phyloP scores from a whole-genome alignment of 2,888 invertebrate species.

The Auanema sp. region DNA sequence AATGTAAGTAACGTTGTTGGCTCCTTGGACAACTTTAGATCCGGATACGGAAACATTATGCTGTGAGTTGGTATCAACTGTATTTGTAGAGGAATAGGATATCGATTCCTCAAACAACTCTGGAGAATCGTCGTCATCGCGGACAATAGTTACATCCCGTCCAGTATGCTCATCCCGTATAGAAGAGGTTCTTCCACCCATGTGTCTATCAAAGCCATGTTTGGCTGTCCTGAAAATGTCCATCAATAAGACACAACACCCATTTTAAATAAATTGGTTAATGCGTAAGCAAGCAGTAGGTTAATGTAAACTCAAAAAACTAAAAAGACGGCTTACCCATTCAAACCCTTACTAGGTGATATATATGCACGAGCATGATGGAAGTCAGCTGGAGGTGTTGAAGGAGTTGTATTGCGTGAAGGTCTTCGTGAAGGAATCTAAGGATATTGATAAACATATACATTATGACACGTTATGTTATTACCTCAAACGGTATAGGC shows the following conservation, averaged over 20 bases:
- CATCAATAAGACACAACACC: too few species aligned
- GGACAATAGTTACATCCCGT: slow-evolving; percentile 17
- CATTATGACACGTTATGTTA: not conserved
- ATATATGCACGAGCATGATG: slow-evolving; percentile 4
- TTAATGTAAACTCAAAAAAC: not conserved
- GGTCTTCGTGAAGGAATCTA: slow-evolving; percentile 14
- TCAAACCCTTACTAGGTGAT: slow-evolving; percentile 16
- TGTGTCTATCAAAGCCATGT: too few species aligned
- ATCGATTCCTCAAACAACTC: too few species aligned
- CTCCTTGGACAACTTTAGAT: slow-evolving; percentile 12
- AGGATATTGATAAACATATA: not conserved
- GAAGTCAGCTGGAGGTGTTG: slow-evolving; percentile 13
- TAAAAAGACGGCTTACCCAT: slow-evolving; percentile 13
- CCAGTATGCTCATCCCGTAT: slow-evolving; percentile 19
- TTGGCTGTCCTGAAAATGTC: too few species aligned
- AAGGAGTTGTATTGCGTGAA: slow-evolving; percentile 7
- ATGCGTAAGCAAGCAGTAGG: too few species aligned
- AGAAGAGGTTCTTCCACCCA: slow-evolving; percentile 12
- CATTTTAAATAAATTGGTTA: too few species aligned
- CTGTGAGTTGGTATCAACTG: slow-evolving; percentile 2
- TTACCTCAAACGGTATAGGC: too few species aligned
- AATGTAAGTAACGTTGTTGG: slow-evolving; percentile 22
- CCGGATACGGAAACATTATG: not conserved
- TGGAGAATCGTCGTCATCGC: slow-evolving; percentile 14
- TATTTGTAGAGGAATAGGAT: not conserved